A percentile compares a stretch with the other conserved stretches of the same genome.
Evolutionary conservation across 2,797 vertebrate genomes (phyloP).

Genomic region (Microtus californicus): DNA sequence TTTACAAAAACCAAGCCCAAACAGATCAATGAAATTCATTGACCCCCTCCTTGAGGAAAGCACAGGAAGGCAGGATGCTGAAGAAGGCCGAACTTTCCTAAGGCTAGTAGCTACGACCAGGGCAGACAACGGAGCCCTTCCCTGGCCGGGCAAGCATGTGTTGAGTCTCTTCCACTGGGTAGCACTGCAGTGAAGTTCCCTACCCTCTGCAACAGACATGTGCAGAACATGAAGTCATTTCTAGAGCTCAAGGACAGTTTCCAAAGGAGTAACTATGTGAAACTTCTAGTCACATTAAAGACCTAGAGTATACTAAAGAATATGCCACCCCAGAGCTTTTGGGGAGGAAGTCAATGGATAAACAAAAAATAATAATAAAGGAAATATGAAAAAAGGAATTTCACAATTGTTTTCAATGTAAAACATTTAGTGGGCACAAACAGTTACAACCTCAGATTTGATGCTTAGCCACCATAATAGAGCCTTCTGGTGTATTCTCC

Average conservation of each 20-base stretch:
- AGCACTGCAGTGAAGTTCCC: not conserved
- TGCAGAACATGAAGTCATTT: not conserved
- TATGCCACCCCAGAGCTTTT: not conserved
- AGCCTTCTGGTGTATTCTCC: not conserved
- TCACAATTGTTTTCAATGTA: slow-evolving; percentile 18
- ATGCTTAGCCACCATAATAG: not conserved
- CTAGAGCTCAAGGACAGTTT: not conserved
- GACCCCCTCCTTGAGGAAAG: not conserved
- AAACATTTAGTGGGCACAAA: slow-evolving; percentile 26
- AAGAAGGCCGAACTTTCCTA: not conserved
- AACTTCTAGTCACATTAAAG: slow-evolving; percentile 5
- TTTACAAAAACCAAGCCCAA: slow-evolving; percentile 33
- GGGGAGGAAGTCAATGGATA: not conserved
- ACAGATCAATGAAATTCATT: slow-evolving; percentile 11
- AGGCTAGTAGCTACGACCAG: too few relatives aligned
- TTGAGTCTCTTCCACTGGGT: not conserved
- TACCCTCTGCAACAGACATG: not conserved
- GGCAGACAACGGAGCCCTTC: not conserved
- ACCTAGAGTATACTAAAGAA: not conserved
- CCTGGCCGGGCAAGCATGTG: not conserved
- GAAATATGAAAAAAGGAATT: slow-evolving; percentile 35
- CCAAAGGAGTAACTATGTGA: not conserved
- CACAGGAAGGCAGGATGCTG: not conserved
- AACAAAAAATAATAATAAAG: not conserved
- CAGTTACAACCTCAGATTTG: not conserved